These are phyloP conservation scores for Galerucella calmariensis DNA, from an alignment of 2,888 invertebrate genomes.

Conservation along the genomic window DNA sequence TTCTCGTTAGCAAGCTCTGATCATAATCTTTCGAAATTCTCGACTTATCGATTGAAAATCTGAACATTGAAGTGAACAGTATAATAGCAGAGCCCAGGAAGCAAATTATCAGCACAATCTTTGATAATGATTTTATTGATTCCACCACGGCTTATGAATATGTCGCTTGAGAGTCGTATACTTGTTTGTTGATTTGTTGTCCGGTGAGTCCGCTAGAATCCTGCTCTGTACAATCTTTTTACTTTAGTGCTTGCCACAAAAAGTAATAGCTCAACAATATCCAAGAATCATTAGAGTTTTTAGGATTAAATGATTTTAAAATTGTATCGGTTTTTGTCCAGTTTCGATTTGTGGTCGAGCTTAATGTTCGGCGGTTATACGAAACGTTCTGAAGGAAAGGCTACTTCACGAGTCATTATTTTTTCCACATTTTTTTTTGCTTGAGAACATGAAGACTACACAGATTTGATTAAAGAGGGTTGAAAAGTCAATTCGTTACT, in stretches of 20 bases:
- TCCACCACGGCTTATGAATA: too few species aligned
- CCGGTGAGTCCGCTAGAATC: neutral
- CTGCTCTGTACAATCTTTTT: neutral
- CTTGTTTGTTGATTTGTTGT: too few species aligned
- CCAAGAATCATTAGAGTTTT: constrained; percentile 19
- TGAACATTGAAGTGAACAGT: too few species aligned
- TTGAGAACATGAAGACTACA: neutral
- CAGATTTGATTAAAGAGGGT: neutral
- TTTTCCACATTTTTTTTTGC: neutral
- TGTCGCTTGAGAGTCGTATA: too few species aligned
- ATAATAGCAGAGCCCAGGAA: too few species aligned
- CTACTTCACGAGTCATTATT: constrained; percentile 7
- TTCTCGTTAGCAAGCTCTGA: too few species aligned
- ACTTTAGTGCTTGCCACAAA: neutral
- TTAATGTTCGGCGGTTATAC: constrained; percentile 16
- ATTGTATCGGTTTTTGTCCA: constrained; percentile 15
- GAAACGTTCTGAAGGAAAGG: neutral
- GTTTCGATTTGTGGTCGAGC: constrained; percentile 27
- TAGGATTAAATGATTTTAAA: constrained; percentile 20
- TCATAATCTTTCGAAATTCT: too few species aligned
- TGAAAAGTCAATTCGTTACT: neutral
- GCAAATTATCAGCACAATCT: too few species aligned
- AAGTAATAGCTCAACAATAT: constrained; percentile 22
- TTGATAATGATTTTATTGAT: too few species aligned
- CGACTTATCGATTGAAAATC: too few species aligned